Conservation (phyloP, 2,888 invertebrate genomes). For the Eumacrocentrus americanus region DNA sequence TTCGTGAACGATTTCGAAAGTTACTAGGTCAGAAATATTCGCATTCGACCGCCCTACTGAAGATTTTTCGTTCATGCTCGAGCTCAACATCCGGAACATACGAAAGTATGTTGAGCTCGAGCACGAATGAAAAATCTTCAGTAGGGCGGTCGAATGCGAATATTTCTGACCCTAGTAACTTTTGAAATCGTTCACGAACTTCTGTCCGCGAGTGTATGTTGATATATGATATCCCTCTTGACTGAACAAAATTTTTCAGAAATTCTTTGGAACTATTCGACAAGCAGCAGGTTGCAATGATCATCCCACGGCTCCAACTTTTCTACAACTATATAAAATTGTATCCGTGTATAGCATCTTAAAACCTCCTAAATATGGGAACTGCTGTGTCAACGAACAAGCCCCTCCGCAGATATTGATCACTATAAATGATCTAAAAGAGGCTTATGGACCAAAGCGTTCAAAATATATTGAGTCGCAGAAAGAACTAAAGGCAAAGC, state of each 20-base stretch:
- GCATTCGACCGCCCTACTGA: no score
- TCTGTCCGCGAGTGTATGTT: no score
- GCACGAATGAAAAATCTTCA: no score
- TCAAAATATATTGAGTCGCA: not conserved
- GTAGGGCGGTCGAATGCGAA: no score
- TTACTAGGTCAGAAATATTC: no score
- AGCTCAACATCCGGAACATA: no score
- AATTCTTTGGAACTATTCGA: conserved; percentile 31
- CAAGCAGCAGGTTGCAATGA: conserved; percentile 29
- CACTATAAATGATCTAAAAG: conserved; percentile 28
- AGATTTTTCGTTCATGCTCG: no score
- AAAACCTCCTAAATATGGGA: conserved; percentile 32
- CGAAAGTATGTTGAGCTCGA: not conserved
- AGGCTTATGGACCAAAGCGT: conserved; percentile 6
- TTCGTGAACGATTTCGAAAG: no score
- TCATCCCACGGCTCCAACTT: conserved; percentile 30
- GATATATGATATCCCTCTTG: conserved; percentile 1
- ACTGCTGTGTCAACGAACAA: conserved; percentile 32
- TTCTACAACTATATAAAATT: conserved; percentile 37
- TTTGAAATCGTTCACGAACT: no score
- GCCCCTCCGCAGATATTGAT: conserved; percentile 13
- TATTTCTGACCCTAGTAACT: no score
- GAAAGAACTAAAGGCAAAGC: not conserved
- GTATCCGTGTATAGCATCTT: conserved; percentile 28
- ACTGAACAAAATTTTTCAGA: no score